Evolutionary conservation across 2,797 vertebrate species (phyloP), one percentile per base, ranked within the genome.

Genomic region (Caiman crocodilus): DNA sequence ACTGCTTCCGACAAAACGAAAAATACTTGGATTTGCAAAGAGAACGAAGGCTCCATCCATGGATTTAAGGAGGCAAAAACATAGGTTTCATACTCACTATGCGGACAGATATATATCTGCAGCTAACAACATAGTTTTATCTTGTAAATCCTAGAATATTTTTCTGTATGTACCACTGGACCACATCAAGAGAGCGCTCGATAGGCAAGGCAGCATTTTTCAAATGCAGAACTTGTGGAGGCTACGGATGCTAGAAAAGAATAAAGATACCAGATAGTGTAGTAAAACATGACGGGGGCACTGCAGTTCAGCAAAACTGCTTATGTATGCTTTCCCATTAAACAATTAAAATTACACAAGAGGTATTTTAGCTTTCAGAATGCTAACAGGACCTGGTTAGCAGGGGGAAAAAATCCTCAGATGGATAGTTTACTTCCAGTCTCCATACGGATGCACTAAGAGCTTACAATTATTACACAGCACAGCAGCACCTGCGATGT

Each of bases 161-260:
- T 50, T 50, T 50, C 42, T 50, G 42, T 50, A 50, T 50, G 11
- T 50, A 50, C 42, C 42, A 50, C 42, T 50, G 42, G 42, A 50
- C 42, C 42, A 50, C 10, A 67, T 8, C 55, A 26, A 16, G 50
- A 30, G 14, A 78, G 35, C 76, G 32, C 26, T 59, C 2, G 32
- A 5, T 14, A 57, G 0, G 0, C 18, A 4, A 14, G 67, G 14
- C 7, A 10, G 23, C 14, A 59, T 1, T 55, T 82, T 11, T 11
- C 42, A 65, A 76, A 4, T 1, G 2, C 1, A 10, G 1, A 4
- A 5, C 13, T 26, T 35, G 20, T 63, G 25, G 67, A 5, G 21
- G 32, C 64, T 79, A 1, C 0, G 1, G 88, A 55, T 14, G 56
- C 61, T 58, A 4, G 3, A 12, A 64, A 75, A 50, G 55, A 79